Base-by-base conservation (phyloP, 1,140 invertebrate genomes). In the Aplysia californica region DNA sequence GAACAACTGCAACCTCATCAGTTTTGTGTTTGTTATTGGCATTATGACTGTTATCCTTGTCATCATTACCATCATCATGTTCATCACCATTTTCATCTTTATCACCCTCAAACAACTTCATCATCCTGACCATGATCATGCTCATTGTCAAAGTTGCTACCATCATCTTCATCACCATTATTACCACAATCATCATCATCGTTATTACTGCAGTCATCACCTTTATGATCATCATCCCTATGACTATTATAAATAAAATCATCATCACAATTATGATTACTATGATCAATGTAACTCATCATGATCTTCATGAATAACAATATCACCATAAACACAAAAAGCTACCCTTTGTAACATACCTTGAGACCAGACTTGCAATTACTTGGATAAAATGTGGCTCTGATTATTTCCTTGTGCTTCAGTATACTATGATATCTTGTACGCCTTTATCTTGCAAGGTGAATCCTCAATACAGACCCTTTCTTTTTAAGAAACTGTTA, bases 101-200 rank as follows among this genome's bases (percentile, higher is more conserved):
- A 56, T 29, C 5, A 73, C n/a, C 44, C 39, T 61, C 44, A 73
- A 65, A 35, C 59, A 74, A 35, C 59, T 68, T 67, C 59, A 74
- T 67, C 59, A 74, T 67, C 59, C 67, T 67, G 29, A 74, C 23
- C 59, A 74, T 67, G 29, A 74, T 67, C 59, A 74, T 67, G 29
- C 67, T 67, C 59, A 74, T 67, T 38, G 67, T 35, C 59, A 74
- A 35, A 29, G 67, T 67, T 38, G 67, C 39, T 38, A 74, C 33
- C 64, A 69, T 69, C 64, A 69, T 69, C 39, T 33, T 69, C 64
- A 41, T 58, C 44, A 58, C 33, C 5, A 38, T 29, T 23, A 38
- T 41, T 21, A 38, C 35, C 36, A 23, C 15, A 21, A 38, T 39
- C 64, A 38, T 41, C 41, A 39, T 44, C 61, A 38, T 75, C 61